Percentiles rank a stretch among this genome's conserved stretches.
phyloP scores from a whole-genome alignment of 2,888 invertebrate species.

The Osedax fenrisi region DNA sequence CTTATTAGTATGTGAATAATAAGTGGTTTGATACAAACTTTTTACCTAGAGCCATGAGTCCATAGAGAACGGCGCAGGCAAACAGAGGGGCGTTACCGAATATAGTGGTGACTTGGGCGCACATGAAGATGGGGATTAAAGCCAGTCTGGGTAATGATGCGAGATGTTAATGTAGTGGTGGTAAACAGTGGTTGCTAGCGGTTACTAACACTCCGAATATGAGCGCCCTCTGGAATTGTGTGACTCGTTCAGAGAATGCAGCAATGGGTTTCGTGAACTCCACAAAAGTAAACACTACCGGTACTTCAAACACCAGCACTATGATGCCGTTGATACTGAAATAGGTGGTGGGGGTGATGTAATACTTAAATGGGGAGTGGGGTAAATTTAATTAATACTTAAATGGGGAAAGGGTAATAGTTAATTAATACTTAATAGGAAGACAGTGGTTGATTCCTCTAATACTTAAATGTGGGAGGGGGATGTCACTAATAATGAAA shows the following conservation, averaged over 20 bases:
- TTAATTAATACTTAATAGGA: neutral
- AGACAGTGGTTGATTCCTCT: no score
- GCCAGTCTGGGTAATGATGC: slow-evolving; percentile 30
- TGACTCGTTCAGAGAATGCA: slow-evolving; percentile 35
- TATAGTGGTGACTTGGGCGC: slow-evolving; percentile 34
- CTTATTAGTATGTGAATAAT: no score
- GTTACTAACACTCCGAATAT: slow-evolving; percentile 35
- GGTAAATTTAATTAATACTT: neutral
- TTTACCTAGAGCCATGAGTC: slow-evolving; percentile 37
- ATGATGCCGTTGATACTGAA: slow-evolving; percentile 32
- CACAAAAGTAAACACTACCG: slow-evolving; percentile 35
- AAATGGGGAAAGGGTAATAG: neutral
- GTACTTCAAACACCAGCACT: slow-evolving; percentile 36
- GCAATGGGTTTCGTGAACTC: slow-evolving; percentile 36
- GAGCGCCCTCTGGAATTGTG: slow-evolving; percentile 36
- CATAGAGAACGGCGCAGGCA: slow-evolving; percentile 37
- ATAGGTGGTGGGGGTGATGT: neutral
- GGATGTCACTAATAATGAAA: no score
- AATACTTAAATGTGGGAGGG: no score
- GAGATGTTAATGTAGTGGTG: neutral
- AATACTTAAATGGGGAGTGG: neutral
- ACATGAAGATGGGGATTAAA: slow-evolving; percentile 36
- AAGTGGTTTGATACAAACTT: slow-evolving; percentile 31
- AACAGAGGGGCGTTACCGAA: slow-evolving; percentile 36
- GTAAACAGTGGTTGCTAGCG: neutral